Evolutionary conservation across 2,113 vertebrate species (phyloP), one percentile per base, ranked within the genome.

Genomic region (Chunga burmeisteri): DNA sequence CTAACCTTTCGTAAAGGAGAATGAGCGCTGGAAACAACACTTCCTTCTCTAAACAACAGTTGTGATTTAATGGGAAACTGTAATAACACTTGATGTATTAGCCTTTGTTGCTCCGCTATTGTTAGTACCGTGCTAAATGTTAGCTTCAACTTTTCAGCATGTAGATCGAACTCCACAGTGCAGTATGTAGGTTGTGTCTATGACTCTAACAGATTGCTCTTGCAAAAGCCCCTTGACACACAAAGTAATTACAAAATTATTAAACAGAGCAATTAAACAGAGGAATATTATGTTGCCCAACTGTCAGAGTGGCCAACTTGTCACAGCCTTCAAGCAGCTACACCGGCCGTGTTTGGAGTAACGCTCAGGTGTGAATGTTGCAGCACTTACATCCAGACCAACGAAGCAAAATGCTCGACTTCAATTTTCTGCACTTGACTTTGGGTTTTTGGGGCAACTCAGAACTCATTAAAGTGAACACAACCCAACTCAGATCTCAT

Each of bases 1-100:
- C 95, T 94, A 81, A 19, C 44, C 61, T 93, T 94, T 91, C 62
- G 92, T 79, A 52, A 82, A 88, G 84, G 78, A 86, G 71, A 84
- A 80, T 40, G n/a, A 56, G 36, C 66, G 13, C n/a, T 91, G 74
- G 72, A 83, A 89, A 85, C 70, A 86, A 47, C 55, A 85, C 36
- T 94, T 93, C 84, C 92, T 95, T 96, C 58, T 96, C 59, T 62
- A 90, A 96, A 93, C 52, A 73, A 63, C 5, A 0, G 42, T 25
- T 56, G 53, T 71, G 77, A 77, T 90, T 94, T 92, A 86, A 63
- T 79, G 91, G 71, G 75, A 94, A 87, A 90, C n/a, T 81, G 59
- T 65, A 96, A 87, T 80, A 89, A 75, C 59, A 55, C 55, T 74
- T 6, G 59, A 70, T n/a, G 20, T 38, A 52, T 72, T 70, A 52